phyloP scores from a whole-genome alignment of 1,140 invertebrate genomes.

The Leptinotarsa lineolata region DNA sequence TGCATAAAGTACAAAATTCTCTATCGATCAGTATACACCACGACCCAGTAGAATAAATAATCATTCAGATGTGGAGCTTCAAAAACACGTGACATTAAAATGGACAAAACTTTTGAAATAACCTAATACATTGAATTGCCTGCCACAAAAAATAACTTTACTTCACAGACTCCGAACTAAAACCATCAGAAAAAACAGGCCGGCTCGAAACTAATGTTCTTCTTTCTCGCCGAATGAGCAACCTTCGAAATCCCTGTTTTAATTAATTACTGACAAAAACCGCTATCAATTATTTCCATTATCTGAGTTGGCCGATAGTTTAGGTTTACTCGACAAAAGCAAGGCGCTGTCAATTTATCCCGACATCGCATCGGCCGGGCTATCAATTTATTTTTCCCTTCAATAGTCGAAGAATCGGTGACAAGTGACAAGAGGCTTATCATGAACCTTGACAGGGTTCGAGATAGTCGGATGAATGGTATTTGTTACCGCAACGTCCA shows the following conservation, averaged over 20 bases:
- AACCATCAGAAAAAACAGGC: no score
- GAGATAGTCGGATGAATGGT: background rate
- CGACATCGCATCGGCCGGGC: background rate
- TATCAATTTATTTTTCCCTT: constrained; percentile 1
- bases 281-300: background rate
- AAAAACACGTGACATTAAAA: no score
- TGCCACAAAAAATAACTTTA: no score
- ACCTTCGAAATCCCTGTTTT: background rate
- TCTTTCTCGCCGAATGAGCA: background rate
- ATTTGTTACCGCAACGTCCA: background rate
- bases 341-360: background rate
- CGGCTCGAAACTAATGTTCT: background rate
- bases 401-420: constrained; percentile 1
- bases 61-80: no score
- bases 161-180: no score
- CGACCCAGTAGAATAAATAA: no score
- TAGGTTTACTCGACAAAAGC: background rate
- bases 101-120: no score
- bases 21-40: no score
- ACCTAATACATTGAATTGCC: no score
- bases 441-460: background rate
- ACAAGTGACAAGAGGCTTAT: constrained; percentile 4
- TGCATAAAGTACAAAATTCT: no score
- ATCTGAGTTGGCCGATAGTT: background rate
- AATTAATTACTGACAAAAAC: constrained; percentile 7